Conservation (phyloP, 2,888 invertebrate species). For the Stramonita haemastoma region DNA sequence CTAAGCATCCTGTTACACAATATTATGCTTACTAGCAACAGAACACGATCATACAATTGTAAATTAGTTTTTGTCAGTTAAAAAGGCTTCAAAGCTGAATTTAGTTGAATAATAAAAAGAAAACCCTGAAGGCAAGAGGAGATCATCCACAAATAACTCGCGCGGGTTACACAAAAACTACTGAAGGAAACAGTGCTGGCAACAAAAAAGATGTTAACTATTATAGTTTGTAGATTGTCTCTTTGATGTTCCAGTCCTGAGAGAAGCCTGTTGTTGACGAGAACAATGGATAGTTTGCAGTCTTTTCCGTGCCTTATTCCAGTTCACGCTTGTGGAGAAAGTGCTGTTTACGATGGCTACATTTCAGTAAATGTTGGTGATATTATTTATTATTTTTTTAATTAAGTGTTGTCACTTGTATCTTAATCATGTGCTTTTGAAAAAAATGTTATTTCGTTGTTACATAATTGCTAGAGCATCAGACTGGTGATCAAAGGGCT, state of each 20-base stretch:
- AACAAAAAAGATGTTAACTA: no score
- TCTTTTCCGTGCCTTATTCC: constrained; percentile 37
- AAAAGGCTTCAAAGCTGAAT: no score
- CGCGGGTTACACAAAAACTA: not conserved
- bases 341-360: constrained; percentile 24
- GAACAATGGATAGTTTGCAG: constrained; percentile 24
- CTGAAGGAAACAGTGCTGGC: not conserved
- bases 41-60: no score
- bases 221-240: no score
- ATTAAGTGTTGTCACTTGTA: no score
- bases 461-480: no score
- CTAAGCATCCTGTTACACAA: no score
- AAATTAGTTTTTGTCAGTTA: no score
- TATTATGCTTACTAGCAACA: no score
- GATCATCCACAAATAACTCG: not conserved
- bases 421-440: no score
- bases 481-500: no score
- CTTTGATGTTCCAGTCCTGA: not conserved
- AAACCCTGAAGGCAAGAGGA: not conserved
- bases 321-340: not conserved
- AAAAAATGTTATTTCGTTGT: no score
- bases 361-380: constrained; percentile 14
- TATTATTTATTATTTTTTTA: not conserved
- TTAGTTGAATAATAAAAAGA: not conserved
- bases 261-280: not conserved